A percentile compares a stretch with the other conserved stretches of the same genome.
Evolutionary conservation across 2,797 vertebrate species (phyloP).

Genomic region (Anguilla marmorata): DNA sequence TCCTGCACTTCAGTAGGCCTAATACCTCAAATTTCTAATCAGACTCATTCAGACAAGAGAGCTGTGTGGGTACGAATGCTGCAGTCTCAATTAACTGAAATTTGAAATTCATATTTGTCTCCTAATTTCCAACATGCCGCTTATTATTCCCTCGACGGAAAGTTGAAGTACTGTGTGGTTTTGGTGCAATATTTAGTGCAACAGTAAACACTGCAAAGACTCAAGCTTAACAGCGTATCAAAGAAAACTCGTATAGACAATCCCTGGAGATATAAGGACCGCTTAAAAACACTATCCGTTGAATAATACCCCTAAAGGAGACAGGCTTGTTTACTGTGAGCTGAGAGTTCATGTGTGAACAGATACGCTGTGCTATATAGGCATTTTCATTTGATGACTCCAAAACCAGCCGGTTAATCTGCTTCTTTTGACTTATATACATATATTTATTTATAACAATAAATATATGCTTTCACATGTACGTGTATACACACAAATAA

Average conservation of each 20-base stretch:
- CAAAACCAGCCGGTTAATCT: neutral
- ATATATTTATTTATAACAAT: neutral
- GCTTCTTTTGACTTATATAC: neutral
- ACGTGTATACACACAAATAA: conserved; percentile 58
- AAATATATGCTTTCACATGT: neutral
- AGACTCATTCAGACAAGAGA: conserved; percentile 36
- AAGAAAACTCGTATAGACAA: neutral
- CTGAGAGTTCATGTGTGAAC: neutral
- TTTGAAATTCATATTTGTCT: conserved; percentile 20
- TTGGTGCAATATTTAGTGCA: conserved; percentile 21
- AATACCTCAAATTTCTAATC: conserved; percentile 37
- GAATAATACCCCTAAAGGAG: neutral
- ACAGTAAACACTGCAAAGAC: conserved; percentile 26
- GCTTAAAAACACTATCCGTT: neutral
- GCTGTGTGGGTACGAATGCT: conserved; percentile 31
- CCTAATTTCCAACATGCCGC: conserved; percentile 18
- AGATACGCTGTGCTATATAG: neutral
- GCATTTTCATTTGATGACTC: neutral
- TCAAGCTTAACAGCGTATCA: neutral
- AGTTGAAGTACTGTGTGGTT: neutral
- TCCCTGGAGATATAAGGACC: neutral
- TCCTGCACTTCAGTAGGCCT: neutral
- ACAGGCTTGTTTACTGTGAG: neutral
- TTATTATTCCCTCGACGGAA: conserved; percentile 26
- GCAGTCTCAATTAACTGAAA: conserved; percentile 8